A percentile compares a stretch with the other conserved stretches of the same genome.
Evolutionary conservation across 2,797 vertebrate genomes (phyloP).

Genomic region (Platyrinchus mystaceus): DNA sequence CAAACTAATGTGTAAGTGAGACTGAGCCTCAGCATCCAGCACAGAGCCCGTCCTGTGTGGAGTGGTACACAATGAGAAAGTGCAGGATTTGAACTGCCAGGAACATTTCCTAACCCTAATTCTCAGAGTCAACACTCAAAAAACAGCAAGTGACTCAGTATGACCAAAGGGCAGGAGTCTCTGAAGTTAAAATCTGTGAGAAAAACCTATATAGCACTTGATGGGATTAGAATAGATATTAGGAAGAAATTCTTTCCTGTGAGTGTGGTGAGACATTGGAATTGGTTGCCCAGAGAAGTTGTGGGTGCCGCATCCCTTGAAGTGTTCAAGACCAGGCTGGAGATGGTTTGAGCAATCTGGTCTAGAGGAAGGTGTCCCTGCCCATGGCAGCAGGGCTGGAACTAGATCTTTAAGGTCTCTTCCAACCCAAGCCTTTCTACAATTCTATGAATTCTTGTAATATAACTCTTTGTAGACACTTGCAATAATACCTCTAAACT

Average conservation of each 20-base stretch:
- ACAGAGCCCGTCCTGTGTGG: neutral
- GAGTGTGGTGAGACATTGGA: neutral
- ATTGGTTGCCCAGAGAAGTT: neutral
- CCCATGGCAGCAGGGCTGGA: neutral
- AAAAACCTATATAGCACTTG: neutral
- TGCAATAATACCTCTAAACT: neutral
- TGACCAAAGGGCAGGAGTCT: neutral
- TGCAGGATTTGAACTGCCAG: neutral
- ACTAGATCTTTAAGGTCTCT: neutral
- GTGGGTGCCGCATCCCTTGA: neutral
- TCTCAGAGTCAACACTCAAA: neutral
- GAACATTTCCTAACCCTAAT: neutral
- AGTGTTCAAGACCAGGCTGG: neutral
- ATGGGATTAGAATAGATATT: neutral
- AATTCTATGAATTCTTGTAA: neutral
- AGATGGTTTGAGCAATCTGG: neutral
- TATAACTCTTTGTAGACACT: neutral
- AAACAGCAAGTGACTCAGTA: neutral
- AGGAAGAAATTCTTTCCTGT: neutral
- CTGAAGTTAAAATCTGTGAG: neutral
- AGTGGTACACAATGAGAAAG: neutral
- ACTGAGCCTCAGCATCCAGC: neutral
- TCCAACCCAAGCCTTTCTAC: neutral
- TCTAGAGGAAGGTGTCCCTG: neutral
- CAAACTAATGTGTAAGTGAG: neutral